These are phyloP conservation scores for Antitype chi DNA, from an alignment of 2,888 invertebrate genomes.

Conservation along the genomic window DNA sequence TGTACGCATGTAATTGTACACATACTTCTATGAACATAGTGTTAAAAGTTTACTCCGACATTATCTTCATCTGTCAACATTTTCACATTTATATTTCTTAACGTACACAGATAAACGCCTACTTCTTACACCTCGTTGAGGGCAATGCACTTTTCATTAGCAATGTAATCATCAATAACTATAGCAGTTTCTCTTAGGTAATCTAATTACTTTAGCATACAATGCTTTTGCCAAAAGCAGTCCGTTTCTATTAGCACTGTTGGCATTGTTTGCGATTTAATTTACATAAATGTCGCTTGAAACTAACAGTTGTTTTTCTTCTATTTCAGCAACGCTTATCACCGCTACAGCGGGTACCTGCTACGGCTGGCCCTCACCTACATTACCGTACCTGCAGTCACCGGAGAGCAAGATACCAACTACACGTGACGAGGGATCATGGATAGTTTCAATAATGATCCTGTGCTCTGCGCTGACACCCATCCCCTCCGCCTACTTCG, in stretches of 20 bases:
- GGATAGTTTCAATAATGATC: constrained; percentile 92
- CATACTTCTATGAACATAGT: constrained; percentile 19
- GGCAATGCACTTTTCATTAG: constrained; percentile 63
- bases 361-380: constrained; percentile 92
- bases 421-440: constrained; percentile 89
- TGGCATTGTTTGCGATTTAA: constrained; percentile 45
- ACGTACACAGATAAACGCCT: constrained; percentile 55
- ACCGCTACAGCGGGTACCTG: constrained; percentile 90
- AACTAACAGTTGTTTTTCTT: constrained; percentile 60
- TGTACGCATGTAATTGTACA: constrained; percentile 22
- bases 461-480: constrained; percentile 92
- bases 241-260: constrained; percentile 60
- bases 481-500: constrained; percentile 91
- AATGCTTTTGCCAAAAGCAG: constrained; percentile 59
- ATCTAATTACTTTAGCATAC: constrained; percentile 50
- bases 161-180: constrained; percentile 62
- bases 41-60: constrained; percentile 48
- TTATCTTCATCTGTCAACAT: constrained; percentile 67
- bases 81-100: constrained; percentile 57
- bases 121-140: constrained; percentile 57
- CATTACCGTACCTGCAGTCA: constrained; percentile 87
- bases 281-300: constrained; percentile 27
- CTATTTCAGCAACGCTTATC: constrained; percentile 88
- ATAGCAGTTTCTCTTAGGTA: constrained; percentile 36
- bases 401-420: constrained; percentile 88